phyloP scores from a whole-genome alignment of 2,113 vertebrate species.

The Struthio camelus region DNA sequence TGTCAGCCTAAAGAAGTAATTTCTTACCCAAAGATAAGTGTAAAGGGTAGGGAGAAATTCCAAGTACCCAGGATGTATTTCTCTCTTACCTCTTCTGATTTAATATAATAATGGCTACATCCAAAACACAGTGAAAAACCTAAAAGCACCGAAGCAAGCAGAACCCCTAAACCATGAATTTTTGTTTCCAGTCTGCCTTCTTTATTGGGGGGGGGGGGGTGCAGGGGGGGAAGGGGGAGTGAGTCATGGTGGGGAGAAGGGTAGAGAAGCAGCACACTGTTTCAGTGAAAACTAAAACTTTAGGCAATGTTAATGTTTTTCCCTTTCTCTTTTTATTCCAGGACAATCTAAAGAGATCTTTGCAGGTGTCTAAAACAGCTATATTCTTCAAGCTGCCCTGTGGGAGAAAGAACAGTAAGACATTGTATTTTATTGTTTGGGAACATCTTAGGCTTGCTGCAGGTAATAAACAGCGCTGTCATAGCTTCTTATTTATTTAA shows the following conservation, averaged over 20 bases:
- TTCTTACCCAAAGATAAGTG: conserved; percentile 30
- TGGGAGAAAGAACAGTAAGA: background rate
- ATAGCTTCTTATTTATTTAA: conserved; percentile 21
- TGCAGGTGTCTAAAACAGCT: background rate
- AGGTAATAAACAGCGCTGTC: conserved; percentile 22
- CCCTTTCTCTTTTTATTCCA: background rate
- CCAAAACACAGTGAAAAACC: background rate
- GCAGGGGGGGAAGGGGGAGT: too few species aligned
- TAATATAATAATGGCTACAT: background rate
- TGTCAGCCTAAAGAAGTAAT: background rate
- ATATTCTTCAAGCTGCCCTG: background rate
- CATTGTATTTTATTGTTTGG: background rate
- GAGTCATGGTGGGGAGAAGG: too few species aligned
- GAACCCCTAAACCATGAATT: background rate
- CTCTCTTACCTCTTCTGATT: conserved; percentile 36
- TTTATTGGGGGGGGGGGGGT: background rate
- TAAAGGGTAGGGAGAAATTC: conserved; percentile 32
- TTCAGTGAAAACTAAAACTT: conserved; percentile 19
- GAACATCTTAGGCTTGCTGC: background rate
- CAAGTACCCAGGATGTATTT: background rate
- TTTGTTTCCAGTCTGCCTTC: background rate
- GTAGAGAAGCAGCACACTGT: background rate
- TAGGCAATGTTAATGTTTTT: conserved; percentile 2
- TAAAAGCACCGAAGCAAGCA: background rate
- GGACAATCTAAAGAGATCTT: background rate